Conservation (phyloP, 2,888 invertebrate species). For the Drosophila koepferae region DNA sequence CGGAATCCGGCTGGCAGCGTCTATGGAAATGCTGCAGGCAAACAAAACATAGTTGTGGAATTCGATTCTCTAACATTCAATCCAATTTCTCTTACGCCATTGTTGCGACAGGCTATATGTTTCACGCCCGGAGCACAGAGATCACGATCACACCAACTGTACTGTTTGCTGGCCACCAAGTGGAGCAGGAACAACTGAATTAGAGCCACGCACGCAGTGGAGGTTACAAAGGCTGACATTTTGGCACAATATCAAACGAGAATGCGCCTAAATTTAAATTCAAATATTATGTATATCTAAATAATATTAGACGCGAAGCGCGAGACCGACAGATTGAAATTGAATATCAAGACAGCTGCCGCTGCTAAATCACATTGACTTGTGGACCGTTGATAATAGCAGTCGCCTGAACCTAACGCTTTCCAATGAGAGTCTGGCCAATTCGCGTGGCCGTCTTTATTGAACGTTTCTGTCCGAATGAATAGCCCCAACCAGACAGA, state of each 20-base stretch:
- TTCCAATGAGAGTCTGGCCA: slow-evolving; percentile 59
- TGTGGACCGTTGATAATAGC: slow-evolving; percentile 30
- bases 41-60: neutral
- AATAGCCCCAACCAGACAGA: slow-evolving; percentile 64
- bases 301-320: neutral
- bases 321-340: neutral
- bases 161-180: slow-evolving; percentile 48
- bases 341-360: neutral
- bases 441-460: slow-evolving; percentile 79
- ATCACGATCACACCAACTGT: slow-evolving; percentile 80
- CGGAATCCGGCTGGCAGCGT: slow-evolving; percentile 80
- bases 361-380: slow-evolving; percentile 50
- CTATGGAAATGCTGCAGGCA: slow-evolving; percentile 71
- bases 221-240: slow-evolving; percentile 47
- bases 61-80: neutral
- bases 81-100: slow-evolving; percentile 71
- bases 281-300: slow-evolving; percentile 4
- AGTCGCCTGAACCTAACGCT: slow-evolving; percentile 41
- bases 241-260: slow-evolving; percentile 9
- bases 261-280: slow-evolving; percentile 7
- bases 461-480: slow-evolving; percentile 80
- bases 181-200: slow-evolving; percentile 53
- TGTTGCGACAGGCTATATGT: slow-evolving; percentile 83
- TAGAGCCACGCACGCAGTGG: slow-evolving; percentile 55
- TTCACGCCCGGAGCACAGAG: slow-evolving; percentile 67